phyloP scores from a whole-genome alignment of 2,113 vertebrate genomes.

The Dromas ardeola region DNA sequence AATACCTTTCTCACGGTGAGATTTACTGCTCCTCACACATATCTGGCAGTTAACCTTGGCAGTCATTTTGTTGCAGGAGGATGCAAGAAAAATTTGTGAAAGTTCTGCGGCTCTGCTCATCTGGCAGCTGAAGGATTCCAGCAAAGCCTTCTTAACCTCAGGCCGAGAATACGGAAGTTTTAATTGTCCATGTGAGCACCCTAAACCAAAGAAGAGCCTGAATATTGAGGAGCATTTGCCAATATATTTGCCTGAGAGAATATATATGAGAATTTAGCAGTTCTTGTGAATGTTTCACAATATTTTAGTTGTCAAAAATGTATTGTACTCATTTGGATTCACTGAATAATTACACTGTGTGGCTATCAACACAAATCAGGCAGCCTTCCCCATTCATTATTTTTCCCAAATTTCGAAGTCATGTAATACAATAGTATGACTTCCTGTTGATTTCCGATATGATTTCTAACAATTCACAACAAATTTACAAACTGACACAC shows the following conservation, averaged over 20 bases:
- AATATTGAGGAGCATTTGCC: not conserved
- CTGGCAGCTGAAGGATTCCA: constrained; percentile 30
- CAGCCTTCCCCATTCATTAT: not conserved
- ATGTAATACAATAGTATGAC: not conserved
- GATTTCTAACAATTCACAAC: not conserved
- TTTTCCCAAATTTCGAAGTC: not conserved
- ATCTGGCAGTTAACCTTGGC: constrained; percentile 43
- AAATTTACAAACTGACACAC: not conserved
- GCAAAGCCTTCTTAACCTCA: not conserved
- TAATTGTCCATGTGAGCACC: not conserved
- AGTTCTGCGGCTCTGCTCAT: constrained; percentile 11
- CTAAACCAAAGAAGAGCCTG: not conserved
- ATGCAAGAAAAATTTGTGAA: constrained; percentile 7
- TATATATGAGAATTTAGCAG: not conserved
- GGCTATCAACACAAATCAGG: not conserved
- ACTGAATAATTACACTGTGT: not conserved
- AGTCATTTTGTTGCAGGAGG: not conserved
- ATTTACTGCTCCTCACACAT: constrained; percentile 54
- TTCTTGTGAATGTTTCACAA: not conserved
- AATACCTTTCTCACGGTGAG: constrained; percentile 50
- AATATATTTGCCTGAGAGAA: not conserved
- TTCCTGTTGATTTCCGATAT: not conserved
- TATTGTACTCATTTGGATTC: not conserved
- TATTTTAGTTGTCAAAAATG: not conserved
- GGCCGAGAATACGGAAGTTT: not conserved